Percentiles rank a stretch among this genome's conserved stretches.
Evolutionary conservation across 2,113 vertebrate genomes (phyloP).

Genomic region (Conger conger): DNA sequence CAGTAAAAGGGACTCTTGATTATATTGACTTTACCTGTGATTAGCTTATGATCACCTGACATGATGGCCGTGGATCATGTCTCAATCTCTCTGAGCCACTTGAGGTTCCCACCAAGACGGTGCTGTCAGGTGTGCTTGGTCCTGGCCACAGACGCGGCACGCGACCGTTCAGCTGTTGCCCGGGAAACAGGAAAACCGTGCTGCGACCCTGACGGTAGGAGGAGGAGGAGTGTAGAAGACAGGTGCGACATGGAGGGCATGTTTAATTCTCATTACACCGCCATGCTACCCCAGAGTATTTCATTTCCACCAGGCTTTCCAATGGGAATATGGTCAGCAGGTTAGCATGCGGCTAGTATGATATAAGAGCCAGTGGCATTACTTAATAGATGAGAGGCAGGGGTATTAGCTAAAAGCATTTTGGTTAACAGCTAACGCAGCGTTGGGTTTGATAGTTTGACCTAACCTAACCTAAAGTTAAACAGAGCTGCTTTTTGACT

Average conservation of each 20-base stretch:
- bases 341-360: neutral
- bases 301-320: neutral
- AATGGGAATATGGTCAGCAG: neutral
- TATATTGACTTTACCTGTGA: neutral
- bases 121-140: neutral
- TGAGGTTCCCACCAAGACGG: neutral
- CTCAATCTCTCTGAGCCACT: neutral
- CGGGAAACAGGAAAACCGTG: conserved; percentile 41
- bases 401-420: neutral
- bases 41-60: neutral
- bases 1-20: neutral
- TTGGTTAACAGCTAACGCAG: neutral
- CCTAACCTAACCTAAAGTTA: neutral
- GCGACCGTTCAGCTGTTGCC: conserved; percentile 25
- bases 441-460: neutral
- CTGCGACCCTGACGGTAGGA: conserved; percentile 51
- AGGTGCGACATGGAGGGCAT: conserved; percentile 50
- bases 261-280: conserved; percentile 57
- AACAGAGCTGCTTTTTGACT: neutral
- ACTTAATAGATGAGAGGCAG: too few species aligned
- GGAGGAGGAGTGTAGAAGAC: conserved; percentile 47
- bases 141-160: neutral
- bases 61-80: neutral
- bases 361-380: neutral
- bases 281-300: conserved; percentile 18